phyloP scores from a whole-genome alignment of 2,888 invertebrate species.

The Acronicta aceris region DNA sequence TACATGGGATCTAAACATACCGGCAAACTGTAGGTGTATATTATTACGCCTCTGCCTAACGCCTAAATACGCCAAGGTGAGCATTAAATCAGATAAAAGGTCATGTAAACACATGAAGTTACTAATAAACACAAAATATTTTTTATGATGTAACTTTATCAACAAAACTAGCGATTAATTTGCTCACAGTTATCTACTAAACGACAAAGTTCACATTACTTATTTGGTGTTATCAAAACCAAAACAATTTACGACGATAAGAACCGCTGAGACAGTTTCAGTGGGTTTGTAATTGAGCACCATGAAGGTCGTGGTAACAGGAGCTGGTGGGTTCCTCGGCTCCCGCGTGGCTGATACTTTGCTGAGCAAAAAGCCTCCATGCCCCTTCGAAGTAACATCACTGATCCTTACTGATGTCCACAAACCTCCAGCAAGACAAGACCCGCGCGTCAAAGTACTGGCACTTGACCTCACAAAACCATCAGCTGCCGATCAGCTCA shows the following conservation, averaged over 20 bases:
- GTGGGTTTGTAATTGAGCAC: conserved; percentile 25
- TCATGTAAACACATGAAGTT: background rate
- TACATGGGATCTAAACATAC: no score
- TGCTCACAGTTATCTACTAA: conserved; percentile 33
- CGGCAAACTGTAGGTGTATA: no score
- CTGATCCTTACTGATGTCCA: conserved; percentile 64
- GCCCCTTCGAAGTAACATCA: conserved; percentile 59
- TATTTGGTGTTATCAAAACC: conserved; percentile 32
- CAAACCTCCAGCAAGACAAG: conserved; percentile 44
- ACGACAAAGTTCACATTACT: conserved; percentile 41
- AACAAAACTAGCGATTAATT: conserved; percentile 4
- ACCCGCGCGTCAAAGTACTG: conserved; percentile 62
- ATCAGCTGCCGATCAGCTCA: conserved; percentile 63
- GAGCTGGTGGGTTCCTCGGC: conserved; percentile 76
- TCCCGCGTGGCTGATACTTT: conserved; percentile 67
- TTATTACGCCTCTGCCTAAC: no score
- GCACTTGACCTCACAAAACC: conserved; percentile 53
- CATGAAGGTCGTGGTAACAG: conserved; percentile 78
- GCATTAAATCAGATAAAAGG: background rate
- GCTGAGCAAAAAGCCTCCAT: conserved; percentile 57
- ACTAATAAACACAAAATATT: conserved; percentile 16
- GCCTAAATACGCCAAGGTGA: no score
- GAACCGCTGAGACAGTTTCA: conserved; percentile 5
- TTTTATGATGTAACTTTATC: conserved; percentile 30
- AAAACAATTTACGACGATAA: conserved; percentile 36